phyloP scores from a whole-genome alignment of 2,113 vertebrate genomes.

The Odontesthes bonariensis region DNA sequence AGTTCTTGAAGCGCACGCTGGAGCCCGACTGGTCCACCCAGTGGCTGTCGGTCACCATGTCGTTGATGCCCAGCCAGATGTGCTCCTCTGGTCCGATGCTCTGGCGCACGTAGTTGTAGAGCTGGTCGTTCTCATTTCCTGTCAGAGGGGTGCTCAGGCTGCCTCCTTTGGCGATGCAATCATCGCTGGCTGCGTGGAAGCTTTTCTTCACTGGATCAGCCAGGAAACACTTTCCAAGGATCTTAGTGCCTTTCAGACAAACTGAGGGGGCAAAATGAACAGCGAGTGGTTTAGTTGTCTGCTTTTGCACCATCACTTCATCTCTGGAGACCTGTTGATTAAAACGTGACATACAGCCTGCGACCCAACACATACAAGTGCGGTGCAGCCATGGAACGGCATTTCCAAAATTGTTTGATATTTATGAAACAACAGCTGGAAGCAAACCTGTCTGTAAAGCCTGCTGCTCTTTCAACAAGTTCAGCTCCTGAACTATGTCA shows the following conservation, averaged over 20 bases:
- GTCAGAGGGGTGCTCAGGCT: conserved; percentile 86
- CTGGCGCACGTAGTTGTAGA: conserved; percentile 87
- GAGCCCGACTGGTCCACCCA: conserved; percentile 90
- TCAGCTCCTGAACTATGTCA: conserved; percentile 88
- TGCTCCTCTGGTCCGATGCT: conserved; percentile 84
- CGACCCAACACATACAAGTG: not conserved
- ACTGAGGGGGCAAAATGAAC: conserved; percentile 72
- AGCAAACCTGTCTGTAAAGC: conserved; percentile 92
- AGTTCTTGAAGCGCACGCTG: conserved; percentile 89
- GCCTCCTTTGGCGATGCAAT: conserved; percentile 92
- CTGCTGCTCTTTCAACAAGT: conserved; percentile 92
- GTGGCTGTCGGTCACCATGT: conserved; percentile 86
- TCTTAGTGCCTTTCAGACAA: conserved; percentile 93
- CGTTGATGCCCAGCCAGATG: conserved; percentile 94
- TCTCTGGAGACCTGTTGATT: not conserved
- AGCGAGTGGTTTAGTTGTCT: not conserved
- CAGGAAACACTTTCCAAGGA: conserved; percentile 92
- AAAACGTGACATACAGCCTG: not conserved
- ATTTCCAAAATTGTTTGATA: not conserved
- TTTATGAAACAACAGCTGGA: not conserved
- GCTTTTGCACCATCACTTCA: too few species aligned
- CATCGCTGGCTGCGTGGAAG: conserved; percentile 91
- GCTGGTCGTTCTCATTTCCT: conserved; percentile 89
- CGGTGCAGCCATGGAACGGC: not conserved
- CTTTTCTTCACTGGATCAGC: conserved; percentile 83